Percentiles rank a stretch among this genome's conserved stretches.
Conservation (phyloP, 2,797 vertebrate species). For the Sebastes glaucus region DNA sequence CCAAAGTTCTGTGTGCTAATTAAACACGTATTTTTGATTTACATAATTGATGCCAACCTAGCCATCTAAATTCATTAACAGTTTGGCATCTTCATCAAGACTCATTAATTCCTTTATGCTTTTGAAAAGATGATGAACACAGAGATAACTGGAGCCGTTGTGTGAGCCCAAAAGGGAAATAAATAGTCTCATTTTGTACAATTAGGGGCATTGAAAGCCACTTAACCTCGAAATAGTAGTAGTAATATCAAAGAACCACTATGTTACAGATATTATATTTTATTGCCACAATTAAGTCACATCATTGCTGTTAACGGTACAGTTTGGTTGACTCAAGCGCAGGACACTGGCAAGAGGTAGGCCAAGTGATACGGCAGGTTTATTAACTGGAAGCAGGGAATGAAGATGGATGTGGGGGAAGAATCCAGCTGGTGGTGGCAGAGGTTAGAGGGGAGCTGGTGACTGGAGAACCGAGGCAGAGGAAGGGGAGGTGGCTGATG, state of each 20-base stretch:
- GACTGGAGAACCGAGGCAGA: not conserved
- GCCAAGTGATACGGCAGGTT: not conserved
- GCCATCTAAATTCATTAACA: not conserved
- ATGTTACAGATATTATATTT: not conserved
- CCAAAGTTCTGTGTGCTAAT: not conserved
- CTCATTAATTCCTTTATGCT: slow-evolving; percentile 11
- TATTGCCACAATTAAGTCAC: not conserved
- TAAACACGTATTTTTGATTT: not conserved
- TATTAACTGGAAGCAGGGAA: not conserved
- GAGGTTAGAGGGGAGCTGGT: not conserved
- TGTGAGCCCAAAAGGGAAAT: not conserved
- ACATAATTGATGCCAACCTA: not conserved
- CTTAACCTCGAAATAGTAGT: not conserved
- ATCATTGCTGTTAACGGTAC: not conserved
- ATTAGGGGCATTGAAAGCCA: not conserved
- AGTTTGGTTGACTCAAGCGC: not conserved
- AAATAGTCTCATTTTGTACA: not conserved
- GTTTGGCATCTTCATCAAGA: not conserved
- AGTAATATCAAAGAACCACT: not conserved
- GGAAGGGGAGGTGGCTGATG: not conserved
- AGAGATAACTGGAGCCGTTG: not conserved
- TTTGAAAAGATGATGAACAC: not conserved
- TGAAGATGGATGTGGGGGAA: not conserved
- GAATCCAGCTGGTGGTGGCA: not conserved
- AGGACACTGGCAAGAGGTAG: not conserved